Evolutionary conservation across 2,113 vertebrate species (phyloP).

Genomic region (Pongo abelii): DNA sequence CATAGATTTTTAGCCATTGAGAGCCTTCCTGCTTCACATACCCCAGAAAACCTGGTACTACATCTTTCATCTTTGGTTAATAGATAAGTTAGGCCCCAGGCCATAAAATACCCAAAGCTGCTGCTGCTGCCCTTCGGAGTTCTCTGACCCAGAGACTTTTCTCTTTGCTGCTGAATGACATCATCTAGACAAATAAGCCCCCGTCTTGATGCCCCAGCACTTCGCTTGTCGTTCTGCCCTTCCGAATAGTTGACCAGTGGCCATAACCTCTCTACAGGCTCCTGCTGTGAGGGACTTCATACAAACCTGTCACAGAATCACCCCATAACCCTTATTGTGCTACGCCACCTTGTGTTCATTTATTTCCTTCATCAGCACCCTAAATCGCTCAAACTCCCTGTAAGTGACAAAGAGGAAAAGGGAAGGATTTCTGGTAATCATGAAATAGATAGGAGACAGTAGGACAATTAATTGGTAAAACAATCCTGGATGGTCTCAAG

Average conservation of each 20-base stretch:
- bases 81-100: background rate
- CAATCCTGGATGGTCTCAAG: background rate
- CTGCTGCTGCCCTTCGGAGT: background rate
- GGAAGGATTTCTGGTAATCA: background rate
- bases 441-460: background rate
- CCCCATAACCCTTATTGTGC: background rate
- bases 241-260: background rate
- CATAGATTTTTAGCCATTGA: background rate
- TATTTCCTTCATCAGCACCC: background rate
- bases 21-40: background rate
- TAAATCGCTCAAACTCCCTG: background rate
- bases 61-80: background rate
- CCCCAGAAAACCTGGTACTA: background rate
- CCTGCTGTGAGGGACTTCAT: background rate
- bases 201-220: background rate
- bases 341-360: background rate
- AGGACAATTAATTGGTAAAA: background rate
- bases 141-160: background rate
- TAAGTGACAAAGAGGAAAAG: background rate
- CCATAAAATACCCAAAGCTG: background rate
- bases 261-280: background rate
- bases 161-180: background rate
- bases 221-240: background rate
- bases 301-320: background rate
- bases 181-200: background rate